Conservation (phyloP, 2,113 vertebrate genomes). For the Myotis lucifugus region DNA sequence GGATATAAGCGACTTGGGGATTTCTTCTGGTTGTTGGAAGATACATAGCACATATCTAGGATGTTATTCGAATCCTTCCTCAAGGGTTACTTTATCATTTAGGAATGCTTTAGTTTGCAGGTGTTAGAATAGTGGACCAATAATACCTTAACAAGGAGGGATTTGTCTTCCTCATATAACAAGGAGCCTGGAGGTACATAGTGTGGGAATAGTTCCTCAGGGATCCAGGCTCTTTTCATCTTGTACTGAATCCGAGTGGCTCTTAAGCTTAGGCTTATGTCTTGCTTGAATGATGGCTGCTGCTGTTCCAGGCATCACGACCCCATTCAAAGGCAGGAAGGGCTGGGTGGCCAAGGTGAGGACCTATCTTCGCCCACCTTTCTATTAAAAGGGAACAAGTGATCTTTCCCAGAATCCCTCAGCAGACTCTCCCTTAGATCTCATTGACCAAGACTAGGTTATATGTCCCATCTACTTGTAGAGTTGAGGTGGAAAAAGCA, state of each 20-base stretch:
- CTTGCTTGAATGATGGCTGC: neutral
- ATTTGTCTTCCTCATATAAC: constrained; percentile 1
- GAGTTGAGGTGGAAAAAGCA: neutral
- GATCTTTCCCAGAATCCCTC: neutral
- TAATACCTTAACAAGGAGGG: neutral
- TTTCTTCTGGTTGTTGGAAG: constrained; percentile 33
- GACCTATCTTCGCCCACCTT: neutral
- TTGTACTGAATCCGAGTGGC: neutral
- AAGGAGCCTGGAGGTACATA: neutral
- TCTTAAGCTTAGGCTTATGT: neutral
- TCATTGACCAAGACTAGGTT: neutral
- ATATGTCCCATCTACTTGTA: neutral
- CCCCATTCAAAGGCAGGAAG: neutral
- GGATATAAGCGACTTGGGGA: neutral
- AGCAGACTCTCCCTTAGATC: neutral
- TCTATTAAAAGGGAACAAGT: neutral
- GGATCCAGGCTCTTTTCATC: neutral
- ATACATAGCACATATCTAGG: neutral
- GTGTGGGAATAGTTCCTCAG: neutral
- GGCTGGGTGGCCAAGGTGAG: neutral
- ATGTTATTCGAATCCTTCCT: constrained; percentile 20
- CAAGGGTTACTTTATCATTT: neutral
- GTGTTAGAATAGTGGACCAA: constrained; percentile 1
- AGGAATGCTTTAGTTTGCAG: neutral
- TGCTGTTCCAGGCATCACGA: neutral